Base-by-base conservation (phyloP, 1,140 invertebrate genomes). In the Panagrolaimus sp. region DNA sequence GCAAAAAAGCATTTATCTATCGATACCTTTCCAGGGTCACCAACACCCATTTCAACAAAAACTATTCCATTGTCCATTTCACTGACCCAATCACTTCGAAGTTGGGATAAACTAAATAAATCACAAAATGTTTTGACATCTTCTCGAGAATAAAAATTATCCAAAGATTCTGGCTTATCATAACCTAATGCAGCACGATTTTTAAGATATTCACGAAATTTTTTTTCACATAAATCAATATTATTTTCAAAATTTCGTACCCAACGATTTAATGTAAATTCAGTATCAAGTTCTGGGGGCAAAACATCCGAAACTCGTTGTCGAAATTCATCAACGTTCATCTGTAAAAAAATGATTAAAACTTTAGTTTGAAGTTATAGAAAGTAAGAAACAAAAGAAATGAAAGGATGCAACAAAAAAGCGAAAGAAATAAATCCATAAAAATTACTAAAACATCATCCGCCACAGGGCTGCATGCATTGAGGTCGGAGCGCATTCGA, bases 251-350 rank as follows among this genome's bases (percentile, higher is more conserved):
- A 78, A 17, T 64, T 71, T 14, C 64, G 69, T 28, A 77, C 24
- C 76, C 76, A 77, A 67, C 76, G 62, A 63, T 76, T 67, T 26
- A 77, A 21, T 58, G 73, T 71, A 64, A 77, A 78, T 44, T 77
- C 76, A 15, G 76, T 78, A 65, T 76, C 52, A 24, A 77, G 21
- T 32, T 76, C 64, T 3, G 44, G n/a, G 15, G 73, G 63, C 9
- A 77, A 44, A 17, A 38, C 43, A 26, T 68, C 46, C 1, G 17
- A 65, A 14, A 75, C 15, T 21, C 71, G 15, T 43, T 72, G 15
- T 58, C 66, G 43, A 43, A 75, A 63, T 48, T 75, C 32, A 26
- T 63, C 21, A 38, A 38, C 32, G 7, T 38, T 7, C 2, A 38
- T 38, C 32, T 38, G 32, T 38, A 2, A 38, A 38, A 38, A 38